Percentiles rank a stretch among this genome's conserved stretches.
These are phyloP conservation scores for Philaethria dido DNA, from an alignment of 2,888 invertebrate genomes.

Conservation along the genomic window DNA sequence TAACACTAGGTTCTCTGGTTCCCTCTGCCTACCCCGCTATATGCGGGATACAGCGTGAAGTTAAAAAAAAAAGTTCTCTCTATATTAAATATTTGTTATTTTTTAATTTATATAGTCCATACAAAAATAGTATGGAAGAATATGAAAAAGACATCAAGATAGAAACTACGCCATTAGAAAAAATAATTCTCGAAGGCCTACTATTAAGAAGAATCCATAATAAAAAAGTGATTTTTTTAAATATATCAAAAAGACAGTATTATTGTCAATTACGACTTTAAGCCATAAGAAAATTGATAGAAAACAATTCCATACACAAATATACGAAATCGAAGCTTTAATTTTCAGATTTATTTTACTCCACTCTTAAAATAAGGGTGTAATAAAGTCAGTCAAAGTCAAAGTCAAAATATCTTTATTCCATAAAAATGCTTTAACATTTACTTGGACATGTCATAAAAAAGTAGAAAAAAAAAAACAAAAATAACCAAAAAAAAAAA, in stretches of 20 bases:
- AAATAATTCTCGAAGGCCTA: slow-evolving; percentile 41
- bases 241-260: slow-evolving; percentile 34
- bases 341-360: slow-evolving; percentile 40
- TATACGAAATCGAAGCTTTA: slow-evolving; percentile 46
- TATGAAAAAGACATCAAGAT: not conserved
- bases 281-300: slow-evolving; percentile 44
- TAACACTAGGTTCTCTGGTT: no score
- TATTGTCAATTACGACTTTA: slow-evolving; percentile 46
- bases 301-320: slow-evolving; percentile 32
- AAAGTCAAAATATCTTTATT: no score
- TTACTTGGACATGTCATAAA: no score
- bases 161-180: slow-evolving; percentile 26
- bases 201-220: not conserved
- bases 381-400: no score
- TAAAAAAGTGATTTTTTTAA: slow-evolving; percentile 32
- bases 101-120: slow-evolving; percentile 43
- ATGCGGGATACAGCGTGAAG: no score
- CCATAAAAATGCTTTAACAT: no score
- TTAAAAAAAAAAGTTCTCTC: not conserved
- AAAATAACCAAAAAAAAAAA: no score
- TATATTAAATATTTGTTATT: no score
- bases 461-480: no score
- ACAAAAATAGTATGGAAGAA: slow-evolving; percentile 6
- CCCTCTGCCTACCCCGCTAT: no score
- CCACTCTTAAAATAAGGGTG: no score